phyloP scores from a whole-genome alignment of 1,140 invertebrate genomes.

The Arion vulgaris region DNA sequence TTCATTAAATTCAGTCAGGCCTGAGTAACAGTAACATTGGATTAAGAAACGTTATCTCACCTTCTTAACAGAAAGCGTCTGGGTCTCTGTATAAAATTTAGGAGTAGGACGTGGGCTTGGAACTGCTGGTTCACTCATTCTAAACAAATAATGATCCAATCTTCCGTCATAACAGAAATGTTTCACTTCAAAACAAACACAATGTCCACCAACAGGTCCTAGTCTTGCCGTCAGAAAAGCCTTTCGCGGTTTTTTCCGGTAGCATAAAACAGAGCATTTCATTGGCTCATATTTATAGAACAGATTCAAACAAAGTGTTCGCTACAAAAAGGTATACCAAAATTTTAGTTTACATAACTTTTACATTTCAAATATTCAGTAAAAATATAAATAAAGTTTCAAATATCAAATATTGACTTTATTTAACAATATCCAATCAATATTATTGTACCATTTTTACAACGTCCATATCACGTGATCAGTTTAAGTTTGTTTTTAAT shows the following conservation, averaged over 20 bases:
- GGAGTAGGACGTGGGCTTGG: slow-evolving; percentile 70
- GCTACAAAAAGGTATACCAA: not conserved
- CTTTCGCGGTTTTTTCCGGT: slow-evolving; percentile 40
- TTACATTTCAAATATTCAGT: not conserved
- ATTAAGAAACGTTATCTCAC: slow-evolving; percentile 45
- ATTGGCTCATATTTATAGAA: slow-evolving; percentile 36
- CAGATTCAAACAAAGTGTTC: slow-evolving; percentile 1
- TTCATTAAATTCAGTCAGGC: too few relatives aligned
- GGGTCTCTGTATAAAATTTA: slow-evolving; percentile 68
- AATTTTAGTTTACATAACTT: not conserved
- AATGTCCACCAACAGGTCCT: slow-evolving; percentile 14
- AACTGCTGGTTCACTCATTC: slow-evolving; percentile 35
- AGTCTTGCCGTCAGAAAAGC: not conserved
- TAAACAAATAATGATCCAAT: slow-evolving; percentile 2
- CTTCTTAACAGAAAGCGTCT: slow-evolving; percentile 74
- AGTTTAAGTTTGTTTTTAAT: too few relatives aligned
- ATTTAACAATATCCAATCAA: not conserved
- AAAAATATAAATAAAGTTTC: not conserved
- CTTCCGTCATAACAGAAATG: not conserved
- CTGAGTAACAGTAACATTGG: too few relatives aligned
- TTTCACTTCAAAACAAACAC: not conserved
- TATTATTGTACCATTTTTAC: slow-evolving; percentile 11
- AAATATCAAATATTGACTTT: not conserved
- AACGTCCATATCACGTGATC: not conserved
- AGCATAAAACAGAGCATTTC: slow-evolving; percentile 1